Evolutionary conservation across 2,113 vertebrate genomes (phyloP).

Genomic region (Murina feae): DNA sequence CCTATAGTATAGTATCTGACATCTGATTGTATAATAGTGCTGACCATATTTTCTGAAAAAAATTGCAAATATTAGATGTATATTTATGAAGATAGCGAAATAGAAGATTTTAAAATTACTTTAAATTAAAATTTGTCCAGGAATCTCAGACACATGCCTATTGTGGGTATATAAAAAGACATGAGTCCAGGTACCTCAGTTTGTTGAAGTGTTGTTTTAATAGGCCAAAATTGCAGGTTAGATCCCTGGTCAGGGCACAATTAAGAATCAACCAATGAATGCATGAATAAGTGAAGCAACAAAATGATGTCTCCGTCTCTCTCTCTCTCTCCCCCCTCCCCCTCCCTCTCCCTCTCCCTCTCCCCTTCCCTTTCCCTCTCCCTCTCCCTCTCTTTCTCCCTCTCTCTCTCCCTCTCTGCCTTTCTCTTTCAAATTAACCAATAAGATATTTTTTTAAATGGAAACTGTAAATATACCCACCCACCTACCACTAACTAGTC

Average conservation of each 20-base stretch:
- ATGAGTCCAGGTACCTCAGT: not conserved
- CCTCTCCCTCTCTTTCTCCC: no score
- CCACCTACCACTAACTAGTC: not conserved
- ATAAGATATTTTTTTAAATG: not conserved
- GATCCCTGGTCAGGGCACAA: not conserved
- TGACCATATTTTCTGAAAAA: not conserved
- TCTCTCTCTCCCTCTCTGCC: no score
- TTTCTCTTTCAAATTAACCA: not conserved
- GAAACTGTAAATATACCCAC: not conserved
- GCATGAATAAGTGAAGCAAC: not conserved
- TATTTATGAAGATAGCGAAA: not conserved
- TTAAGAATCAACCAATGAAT: not conserved
- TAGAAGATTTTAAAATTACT: not conserved
- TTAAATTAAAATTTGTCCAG: slow-evolving; percentile 15
- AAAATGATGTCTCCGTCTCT: not conserved
- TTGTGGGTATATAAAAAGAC: not conserved
- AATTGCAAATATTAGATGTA: not conserved
- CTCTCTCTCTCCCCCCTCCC: no score
- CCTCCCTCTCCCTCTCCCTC: no score
- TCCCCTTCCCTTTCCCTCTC: accelerated
- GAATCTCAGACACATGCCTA: not conserved
- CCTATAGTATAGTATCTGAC: not conserved
- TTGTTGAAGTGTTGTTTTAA: not conserved
- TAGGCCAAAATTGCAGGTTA: not conserved
- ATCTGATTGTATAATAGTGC: not conserved